Evolutionary conservation across 2,113 vertebrate species (phyloP).

Genomic region (Spea bombifrons): DNA sequence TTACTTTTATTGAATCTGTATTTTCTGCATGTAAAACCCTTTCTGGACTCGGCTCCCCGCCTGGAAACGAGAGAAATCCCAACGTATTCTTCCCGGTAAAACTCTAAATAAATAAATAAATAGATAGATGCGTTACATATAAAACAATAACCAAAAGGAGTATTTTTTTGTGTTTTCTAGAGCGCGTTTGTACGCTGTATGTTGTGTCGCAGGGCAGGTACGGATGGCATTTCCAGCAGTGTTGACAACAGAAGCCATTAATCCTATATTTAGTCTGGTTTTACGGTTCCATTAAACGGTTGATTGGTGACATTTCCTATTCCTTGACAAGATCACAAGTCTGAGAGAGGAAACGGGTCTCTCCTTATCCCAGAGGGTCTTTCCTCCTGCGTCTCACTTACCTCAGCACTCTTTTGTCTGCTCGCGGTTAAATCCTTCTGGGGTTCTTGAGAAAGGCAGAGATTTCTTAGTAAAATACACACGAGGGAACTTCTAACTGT

Average conservation of each 20-base stretch:
- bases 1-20: too few species aligned
- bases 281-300: conserved; percentile 55
- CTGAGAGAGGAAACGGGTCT: conserved; percentile 58
- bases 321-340: conserved; percentile 44
- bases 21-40: too few species aligned
- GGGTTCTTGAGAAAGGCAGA: conserved; percentile 57
- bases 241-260: neutral
- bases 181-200: too few species aligned
- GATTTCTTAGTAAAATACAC: conserved; percentile 21
- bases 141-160: too few species aligned
- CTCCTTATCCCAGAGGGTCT: conserved; percentile 54
- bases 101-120: too few species aligned
- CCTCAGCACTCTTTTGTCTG: conserved; percentile 60
- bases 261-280: conserved; percentile 59
- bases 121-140: too few species aligned
- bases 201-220: too few species aligned
- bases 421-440: conserved; percentile 62
- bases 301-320: conserved; percentile 57
- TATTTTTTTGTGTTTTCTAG: too few species aligned
- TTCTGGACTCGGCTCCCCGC: too few species aligned
- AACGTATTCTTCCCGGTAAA: too few species aligned
- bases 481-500: conserved; percentile 47
- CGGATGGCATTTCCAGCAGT: too few species aligned
- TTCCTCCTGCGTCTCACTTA: conserved; percentile 49
- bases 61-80: too few species aligned